These are phyloP conservation scores for Sisyra terminalis DNA, from an alignment of 2,888 invertebrate species.

Conservation along the genomic window DNA sequence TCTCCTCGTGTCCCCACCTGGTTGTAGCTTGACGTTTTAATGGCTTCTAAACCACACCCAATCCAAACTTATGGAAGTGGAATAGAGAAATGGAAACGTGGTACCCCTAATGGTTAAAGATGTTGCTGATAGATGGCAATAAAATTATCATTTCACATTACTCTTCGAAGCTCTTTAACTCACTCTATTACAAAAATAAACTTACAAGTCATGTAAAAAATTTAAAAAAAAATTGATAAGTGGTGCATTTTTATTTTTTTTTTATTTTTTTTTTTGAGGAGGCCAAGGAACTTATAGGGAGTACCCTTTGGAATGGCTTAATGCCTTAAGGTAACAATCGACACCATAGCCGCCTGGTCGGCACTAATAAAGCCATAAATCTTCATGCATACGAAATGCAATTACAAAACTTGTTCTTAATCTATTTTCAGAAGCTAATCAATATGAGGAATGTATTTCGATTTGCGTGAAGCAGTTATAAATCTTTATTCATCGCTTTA, in stretches of 20 bases:
- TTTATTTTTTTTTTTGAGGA: too few relatives aligned
- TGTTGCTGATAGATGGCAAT: slow-evolving; percentile 6
- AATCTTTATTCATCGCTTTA: not conserved
- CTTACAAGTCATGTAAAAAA: too few relatives aligned
- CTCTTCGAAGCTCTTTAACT: too few relatives aligned
- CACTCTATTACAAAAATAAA: too few relatives aligned
- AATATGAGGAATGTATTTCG: slow-evolving; percentile 8
- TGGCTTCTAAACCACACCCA: slow-evolving; percentile 9
- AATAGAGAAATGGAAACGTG: slow-evolving; percentile 3
- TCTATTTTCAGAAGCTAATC: slow-evolving; percentile 10
- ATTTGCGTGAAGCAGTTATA: slow-evolving; percentile 4
- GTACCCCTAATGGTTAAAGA: slow-evolving; percentile 3
- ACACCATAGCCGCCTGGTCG: slow-evolving; percentile 1
- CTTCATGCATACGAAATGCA: slow-evolving; percentile 12
- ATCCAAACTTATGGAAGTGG: slow-evolving; percentile 8
- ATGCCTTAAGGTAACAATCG: not conserved
- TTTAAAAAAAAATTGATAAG: too few relatives aligned
- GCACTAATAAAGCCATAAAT: slow-evolving; percentile 13
- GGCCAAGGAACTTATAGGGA: too few relatives aligned
- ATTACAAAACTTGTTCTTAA: slow-evolving; percentile 11
- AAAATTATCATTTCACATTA: not conserved
- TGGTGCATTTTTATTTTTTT: too few relatives aligned
- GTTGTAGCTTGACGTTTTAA: slow-evolving; percentile 3
- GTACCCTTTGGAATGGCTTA: too few relatives aligned
- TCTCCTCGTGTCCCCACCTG: not conserved